Evolutionary conservation across 2,888 invertebrate species (phyloP).

Genomic region (Metallyticus violacea): DNA sequence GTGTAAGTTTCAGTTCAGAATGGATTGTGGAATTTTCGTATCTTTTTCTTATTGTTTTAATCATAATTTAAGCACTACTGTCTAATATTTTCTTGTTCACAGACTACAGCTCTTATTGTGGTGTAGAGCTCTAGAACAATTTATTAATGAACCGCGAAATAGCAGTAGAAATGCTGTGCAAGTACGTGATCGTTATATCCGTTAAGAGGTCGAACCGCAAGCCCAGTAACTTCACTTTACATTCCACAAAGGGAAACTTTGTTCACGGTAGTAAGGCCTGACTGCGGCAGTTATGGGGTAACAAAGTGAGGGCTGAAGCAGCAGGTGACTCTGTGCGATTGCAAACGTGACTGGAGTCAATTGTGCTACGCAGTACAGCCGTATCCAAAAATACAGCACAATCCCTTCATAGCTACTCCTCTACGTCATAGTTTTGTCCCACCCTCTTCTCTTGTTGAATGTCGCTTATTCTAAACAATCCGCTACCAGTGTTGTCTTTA

Average conservation of each 20-base stretch:
- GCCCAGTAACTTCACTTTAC: neutral
- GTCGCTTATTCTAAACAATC: too few species aligned
- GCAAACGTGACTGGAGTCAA: neutral
- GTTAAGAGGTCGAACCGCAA: neutral
- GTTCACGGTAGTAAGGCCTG: too few species aligned
- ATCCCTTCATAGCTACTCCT: too few species aligned
- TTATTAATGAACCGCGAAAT: neutral
- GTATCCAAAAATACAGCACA: neutral
- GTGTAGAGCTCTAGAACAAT: neutral
- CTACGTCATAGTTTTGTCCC: too few species aligned
- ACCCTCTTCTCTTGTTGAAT: too few species aligned
- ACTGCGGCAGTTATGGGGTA: neutral
- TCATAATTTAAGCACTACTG: too few species aligned
- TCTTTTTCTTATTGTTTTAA: too few species aligned
- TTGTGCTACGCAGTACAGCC: neutral
- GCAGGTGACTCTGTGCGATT: neutral
- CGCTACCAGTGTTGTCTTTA: too few species aligned
- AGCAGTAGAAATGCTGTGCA: neutral
- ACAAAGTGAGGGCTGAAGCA: too few species aligned
- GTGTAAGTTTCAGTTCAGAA: too few species aligned
- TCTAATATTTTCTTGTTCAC: too few species aligned
- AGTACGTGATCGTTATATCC: neutral
- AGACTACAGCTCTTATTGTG: neutral
- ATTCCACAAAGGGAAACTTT: neutral
- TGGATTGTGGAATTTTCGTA: too few species aligned